These are phyloP conservation scores for Thereva nobilitata DNA, from an alignment of 2,888 invertebrate genomes.

Conservation along the genomic window DNA sequence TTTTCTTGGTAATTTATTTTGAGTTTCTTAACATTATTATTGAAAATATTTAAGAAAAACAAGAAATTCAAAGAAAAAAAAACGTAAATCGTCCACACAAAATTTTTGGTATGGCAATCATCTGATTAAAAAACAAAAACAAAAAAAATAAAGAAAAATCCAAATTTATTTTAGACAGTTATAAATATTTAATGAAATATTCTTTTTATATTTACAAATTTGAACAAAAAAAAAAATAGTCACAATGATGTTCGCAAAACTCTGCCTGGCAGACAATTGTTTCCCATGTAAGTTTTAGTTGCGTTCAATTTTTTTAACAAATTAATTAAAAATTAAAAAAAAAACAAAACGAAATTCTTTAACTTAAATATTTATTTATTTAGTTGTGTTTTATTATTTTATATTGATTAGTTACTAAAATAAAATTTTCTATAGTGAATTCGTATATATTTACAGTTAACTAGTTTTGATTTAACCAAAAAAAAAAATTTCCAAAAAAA, in stretches of 20 bases:
- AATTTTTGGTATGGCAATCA: too few relatives aligned
- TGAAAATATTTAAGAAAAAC: too few relatives aligned
- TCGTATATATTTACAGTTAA: constrained; percentile 11
- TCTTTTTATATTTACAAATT: constrained; percentile 35
- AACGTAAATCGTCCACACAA: too few relatives aligned
- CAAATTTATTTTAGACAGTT: background rate
- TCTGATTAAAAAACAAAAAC: constrained; percentile 8
- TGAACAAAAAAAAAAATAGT: constrained; percentile 46
- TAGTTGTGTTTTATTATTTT: constrained; percentile 16
- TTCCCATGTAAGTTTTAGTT: constrained; percentile 58
- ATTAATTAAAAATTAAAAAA: background rate
- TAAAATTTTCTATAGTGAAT: constrained; percentile 11
- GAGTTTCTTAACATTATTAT: too few relatives aligned
- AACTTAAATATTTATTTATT: constrained; percentile 12
- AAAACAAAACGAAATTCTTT: too few relatives aligned
- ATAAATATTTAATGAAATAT: background rate
- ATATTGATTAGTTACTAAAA: constrained; percentile 27
- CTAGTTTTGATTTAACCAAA: constrained; percentile 31
- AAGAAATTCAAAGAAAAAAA: too few relatives aligned
- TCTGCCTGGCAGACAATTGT: constrained; percentile 57
- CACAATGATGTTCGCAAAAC: constrained; percentile 55
- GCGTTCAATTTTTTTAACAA: background rate
- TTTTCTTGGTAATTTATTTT: too few relatives aligned
- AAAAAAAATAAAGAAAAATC: constrained; percentile 1
- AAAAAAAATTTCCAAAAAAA: background rate